These are phyloP conservation scores for Protomyctophum bolini DNA, from an alignment of 2,113 vertebrate species.

Conservation along the genomic window DNA sequence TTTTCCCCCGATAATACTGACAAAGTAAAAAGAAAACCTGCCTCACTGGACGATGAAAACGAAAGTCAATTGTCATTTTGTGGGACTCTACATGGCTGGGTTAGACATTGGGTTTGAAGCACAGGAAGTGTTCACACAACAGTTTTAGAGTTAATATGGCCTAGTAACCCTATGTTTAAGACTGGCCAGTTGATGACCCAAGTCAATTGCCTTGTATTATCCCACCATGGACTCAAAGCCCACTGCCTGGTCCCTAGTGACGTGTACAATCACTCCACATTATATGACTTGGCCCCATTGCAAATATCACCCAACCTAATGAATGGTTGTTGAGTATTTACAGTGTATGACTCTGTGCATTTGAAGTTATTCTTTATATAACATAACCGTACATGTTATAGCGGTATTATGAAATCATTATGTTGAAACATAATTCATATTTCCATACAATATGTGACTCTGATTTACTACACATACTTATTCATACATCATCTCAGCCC, in stretches of 20 bases:
- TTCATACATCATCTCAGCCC: constrained; percentile 85
- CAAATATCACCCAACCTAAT: constrained; percentile 83
- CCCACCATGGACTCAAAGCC: constrained; percentile 68
- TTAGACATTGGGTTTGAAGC: constrained; percentile 86
- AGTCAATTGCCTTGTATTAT: constrained; percentile 81
- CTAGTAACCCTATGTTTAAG: constrained; percentile 77
- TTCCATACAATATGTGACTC: constrained; percentile 59
- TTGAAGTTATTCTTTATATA: constrained; percentile 58
- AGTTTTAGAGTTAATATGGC: constrained; percentile 74
- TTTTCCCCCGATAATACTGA: constrained; percentile 77
- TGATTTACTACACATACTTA: constrained; percentile 89
- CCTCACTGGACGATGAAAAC: constrained; percentile 82
- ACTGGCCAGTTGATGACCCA: constrained; percentile 76
- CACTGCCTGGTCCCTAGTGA: constrained; percentile 82
- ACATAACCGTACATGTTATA: constrained; percentile 42
- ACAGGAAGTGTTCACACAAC: constrained; percentile 88
- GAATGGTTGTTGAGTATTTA: constrained; percentile 87
- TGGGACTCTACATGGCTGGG: constrained; percentile 82
- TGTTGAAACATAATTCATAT: constrained; percentile 66
- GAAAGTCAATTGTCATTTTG: constrained; percentile 80
- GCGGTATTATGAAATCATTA: constrained; percentile 58
- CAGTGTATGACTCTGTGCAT: constrained; percentile 63
- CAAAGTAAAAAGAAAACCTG: constrained; percentile 69
- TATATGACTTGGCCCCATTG: constrained; percentile 83
- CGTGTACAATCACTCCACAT: constrained; percentile 70